Evolutionary conservation across 2,888 invertebrate species (phyloP).

Genomic region (Catocala fraxini): DNA sequence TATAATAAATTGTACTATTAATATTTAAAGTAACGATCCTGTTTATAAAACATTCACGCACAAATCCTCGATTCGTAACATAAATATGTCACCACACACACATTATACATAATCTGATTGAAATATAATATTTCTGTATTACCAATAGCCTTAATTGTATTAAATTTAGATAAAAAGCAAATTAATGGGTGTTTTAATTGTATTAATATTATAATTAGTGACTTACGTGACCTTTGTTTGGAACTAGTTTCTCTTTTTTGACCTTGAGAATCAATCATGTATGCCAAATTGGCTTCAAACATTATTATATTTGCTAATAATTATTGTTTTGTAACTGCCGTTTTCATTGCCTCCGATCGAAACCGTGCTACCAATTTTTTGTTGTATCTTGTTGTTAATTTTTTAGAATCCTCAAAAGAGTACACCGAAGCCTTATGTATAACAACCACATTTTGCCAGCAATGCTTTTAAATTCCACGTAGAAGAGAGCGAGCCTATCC

Average conservation of each 20-base stretch:
- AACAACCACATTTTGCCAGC: too few species aligned
- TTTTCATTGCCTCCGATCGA: too few species aligned
- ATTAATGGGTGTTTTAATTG: slow-evolving; percentile 41
- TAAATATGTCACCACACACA: slow-evolving; percentile 25
- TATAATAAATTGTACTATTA: not conserved
- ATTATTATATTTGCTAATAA: not conserved
- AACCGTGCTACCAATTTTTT: too few species aligned
- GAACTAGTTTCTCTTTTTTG: slow-evolving; percentile 28
- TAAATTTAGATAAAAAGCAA: slow-evolving; percentile 47
- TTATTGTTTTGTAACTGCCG: not conserved
- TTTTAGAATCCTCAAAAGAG: too few species aligned
- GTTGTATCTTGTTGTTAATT: too few species aligned
- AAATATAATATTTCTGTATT: slow-evolving; percentile 24
- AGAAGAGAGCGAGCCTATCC: too few species aligned
- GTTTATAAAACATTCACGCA: slow-evolving; percentile 7
- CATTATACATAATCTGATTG: slow-evolving; percentile 23
- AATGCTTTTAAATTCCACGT: too few species aligned
- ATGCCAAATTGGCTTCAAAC: slow-evolving; percentile 1
- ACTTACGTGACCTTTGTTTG: slow-evolving; percentile 41
- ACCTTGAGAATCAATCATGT: slow-evolving; percentile 36
- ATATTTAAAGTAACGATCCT: slow-evolving; percentile 10
- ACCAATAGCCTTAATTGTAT: slow-evolving; percentile 33
- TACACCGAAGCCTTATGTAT: too few species aligned
- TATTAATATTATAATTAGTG: slow-evolving; percentile 47
- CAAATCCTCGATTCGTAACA: slow-evolving; percentile 3